A percentile compares a stretch with the other conserved stretches of the same genome.
Evolutionary conservation across 2,113 vertebrate species (phyloP).

Genomic region (Poeciliopsis retropinna): DNA sequence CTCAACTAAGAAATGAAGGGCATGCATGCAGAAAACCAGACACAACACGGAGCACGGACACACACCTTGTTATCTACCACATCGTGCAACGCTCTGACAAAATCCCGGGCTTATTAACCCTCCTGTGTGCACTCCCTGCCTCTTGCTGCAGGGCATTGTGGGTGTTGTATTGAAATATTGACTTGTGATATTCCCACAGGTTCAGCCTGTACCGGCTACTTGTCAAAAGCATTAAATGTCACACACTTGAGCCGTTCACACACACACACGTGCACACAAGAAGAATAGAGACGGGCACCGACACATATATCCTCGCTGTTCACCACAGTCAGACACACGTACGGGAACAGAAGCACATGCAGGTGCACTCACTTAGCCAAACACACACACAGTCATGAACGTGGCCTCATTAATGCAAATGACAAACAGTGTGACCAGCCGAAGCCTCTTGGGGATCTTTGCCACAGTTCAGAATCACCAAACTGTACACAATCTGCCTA

Average conservation of each 20-base stretch:
- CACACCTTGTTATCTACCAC: constrained; percentile 52
- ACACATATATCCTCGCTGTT: constrained; percentile 14
- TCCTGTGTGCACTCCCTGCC: constrained; percentile 57
- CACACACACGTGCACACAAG: background rate
- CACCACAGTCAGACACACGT: background rate
- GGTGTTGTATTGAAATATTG: constrained; percentile 70
- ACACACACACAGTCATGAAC: constrained; percentile 14
- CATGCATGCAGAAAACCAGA: constrained; percentile 12
- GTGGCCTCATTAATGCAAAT: constrained; percentile 29
- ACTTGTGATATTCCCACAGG: constrained; percentile 50
- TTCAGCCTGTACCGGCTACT: constrained; percentile 14
- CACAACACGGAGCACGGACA: constrained; percentile 9
- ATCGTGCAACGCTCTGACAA: constrained; percentile 42
- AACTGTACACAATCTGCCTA: constrained; percentile 11
- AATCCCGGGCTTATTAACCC: constrained; percentile 45
- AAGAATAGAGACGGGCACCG: background rate
- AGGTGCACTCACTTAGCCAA: constrained; percentile 23
- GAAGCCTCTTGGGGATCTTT: constrained; percentile 17
- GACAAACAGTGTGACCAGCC: constrained; percentile 14
- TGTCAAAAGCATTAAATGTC: constrained; percentile 67
- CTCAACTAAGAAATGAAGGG: background rate
- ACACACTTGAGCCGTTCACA: constrained; percentile 35
- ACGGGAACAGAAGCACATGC: constrained; percentile 23
- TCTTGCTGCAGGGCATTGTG: constrained; percentile 57
- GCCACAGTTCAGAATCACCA: constrained; percentile 36